A percentile compares a stretch with the other conserved stretches of the same genome.
These are phyloP conservation scores for Parauchenoglanis punctatus DNA, from an alignment of 2,797 vertebrate species.

Conservation along the genomic window DNA sequence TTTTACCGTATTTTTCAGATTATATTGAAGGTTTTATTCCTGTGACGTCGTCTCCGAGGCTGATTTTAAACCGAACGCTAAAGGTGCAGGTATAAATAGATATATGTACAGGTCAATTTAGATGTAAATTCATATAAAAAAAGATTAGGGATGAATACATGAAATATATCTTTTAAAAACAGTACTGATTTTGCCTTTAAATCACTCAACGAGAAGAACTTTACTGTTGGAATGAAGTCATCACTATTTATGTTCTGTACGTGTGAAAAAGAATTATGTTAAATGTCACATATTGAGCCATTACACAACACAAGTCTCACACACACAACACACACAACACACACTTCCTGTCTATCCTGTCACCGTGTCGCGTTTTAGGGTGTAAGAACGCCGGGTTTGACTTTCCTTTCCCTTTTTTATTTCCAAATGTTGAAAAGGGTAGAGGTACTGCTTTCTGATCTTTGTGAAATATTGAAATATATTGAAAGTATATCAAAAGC, in stretches of 20 bases:
- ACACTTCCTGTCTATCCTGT: constrained; percentile 43
- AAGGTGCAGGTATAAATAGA: constrained; percentile 11
- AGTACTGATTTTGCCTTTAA: constrained; percentile 4
- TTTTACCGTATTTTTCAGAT: not conserved
- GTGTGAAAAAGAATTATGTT: constrained; percentile 11
- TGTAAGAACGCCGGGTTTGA: constrained; percentile 49
- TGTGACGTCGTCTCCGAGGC: not conserved
- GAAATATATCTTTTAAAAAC: constrained; percentile 5
- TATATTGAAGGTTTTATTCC: not conserved
- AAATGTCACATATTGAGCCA: constrained; percentile 32
- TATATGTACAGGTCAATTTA: constrained; percentile 33
- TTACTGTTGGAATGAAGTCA: constrained; percentile 14
- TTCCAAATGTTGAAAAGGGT: constrained; percentile 70
- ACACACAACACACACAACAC: constrained; percentile 50
- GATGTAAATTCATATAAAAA: constrained; percentile 34
- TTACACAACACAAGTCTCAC: constrained; percentile 49
- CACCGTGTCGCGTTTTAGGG: constrained; percentile 56
- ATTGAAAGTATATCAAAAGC: constrained; percentile 83
- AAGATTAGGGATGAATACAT: not conserved
- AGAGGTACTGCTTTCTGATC: constrained; percentile 70
- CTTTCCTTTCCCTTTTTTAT: constrained; percentile 35
- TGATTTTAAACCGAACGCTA: not conserved
- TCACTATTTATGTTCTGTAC: constrained; percentile 30
- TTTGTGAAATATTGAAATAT: constrained; percentile 82
- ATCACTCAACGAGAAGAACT: not conserved